Evolutionary conservation across 2,888 invertebrate species (phyloP).

Genomic region (Alviniconcha strummeri): DNA sequence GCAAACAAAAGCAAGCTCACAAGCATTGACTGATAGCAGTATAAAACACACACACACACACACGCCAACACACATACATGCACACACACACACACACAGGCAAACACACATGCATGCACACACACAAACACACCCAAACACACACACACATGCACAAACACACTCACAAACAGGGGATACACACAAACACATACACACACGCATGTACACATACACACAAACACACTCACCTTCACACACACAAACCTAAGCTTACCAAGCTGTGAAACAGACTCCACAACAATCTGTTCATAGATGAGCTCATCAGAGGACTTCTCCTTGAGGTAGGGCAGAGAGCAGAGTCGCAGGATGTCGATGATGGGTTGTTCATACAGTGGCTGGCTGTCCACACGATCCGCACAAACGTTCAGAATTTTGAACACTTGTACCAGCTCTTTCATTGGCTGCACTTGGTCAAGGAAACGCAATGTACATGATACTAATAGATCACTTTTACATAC

Average conservation of each 20-base stretch:
- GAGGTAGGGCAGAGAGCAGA: conserved; percentile 70
- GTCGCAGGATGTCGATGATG: conserved; percentile 65
- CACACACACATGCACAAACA: background rate
- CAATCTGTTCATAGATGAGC: conserved; percentile 70
- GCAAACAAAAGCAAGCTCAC: too few species aligned
- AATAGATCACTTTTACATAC: too few species aligned
- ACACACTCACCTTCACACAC: background rate
- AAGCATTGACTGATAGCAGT: too few species aligned
- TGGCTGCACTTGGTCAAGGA: conserved; percentile 59
- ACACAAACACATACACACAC: background rate
- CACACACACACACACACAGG: background rate
- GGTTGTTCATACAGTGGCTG: conserved; percentile 68
- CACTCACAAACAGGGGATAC: background rate
- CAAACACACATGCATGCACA: background rate
- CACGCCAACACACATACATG: background rate
- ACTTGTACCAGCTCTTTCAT: conserved; percentile 72
- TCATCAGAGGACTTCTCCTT: conserved; percentile 73
- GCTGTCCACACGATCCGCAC: conserved; percentile 68
- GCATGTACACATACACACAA: too few species aligned
- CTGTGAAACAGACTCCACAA: conserved; percentile 71
- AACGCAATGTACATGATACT: background rate
- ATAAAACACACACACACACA: background rate
- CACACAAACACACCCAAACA: background rate
- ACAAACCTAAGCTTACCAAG: conserved; percentile 61
- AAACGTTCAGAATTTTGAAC: conserved; percentile 71